phyloP scores from a whole-genome alignment of 1,140 invertebrate genomes.

The Nixonia krombeini region DNA sequence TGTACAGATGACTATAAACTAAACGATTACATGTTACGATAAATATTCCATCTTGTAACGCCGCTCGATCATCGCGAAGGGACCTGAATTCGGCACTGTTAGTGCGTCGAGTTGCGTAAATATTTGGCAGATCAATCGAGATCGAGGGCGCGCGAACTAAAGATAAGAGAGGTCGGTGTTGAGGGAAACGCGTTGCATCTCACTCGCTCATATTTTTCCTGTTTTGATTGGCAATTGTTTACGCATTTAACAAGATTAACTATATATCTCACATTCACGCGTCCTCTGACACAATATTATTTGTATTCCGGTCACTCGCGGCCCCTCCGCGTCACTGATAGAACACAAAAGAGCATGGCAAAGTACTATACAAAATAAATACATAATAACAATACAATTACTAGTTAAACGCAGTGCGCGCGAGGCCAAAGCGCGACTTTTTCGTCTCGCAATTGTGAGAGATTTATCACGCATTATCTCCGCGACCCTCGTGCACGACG shows the following conservation, averaged over 20 bases:
- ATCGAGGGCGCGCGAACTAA: conserved; percentile 21
- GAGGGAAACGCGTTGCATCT: conserved; percentile 23
- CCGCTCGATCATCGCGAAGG: conserved; percentile 35
- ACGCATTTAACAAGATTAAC: conserved; percentile 31
- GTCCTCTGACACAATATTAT: background rate
- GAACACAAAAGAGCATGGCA: conserved; percentile 47
- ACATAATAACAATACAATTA: conserved; percentile 56
- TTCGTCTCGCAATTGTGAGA: background rate
- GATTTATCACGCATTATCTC: background rate
- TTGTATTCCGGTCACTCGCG: conserved; percentile 8
- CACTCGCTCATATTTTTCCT: conserved; percentile 25
- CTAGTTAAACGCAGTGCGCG: conserved; percentile 27
- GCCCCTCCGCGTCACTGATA: conserved; percentile 30
- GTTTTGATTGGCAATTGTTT: conserved; percentile 52
- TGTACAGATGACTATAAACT: conserved; percentile 55
- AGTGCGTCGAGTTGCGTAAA: no score
- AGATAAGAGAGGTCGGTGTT: conserved; percentile 2
- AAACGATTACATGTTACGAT: conserved; percentile 63
- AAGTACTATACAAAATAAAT: conserved; percentile 69
- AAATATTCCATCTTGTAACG: conserved; percentile 47
- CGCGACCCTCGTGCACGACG: background rate
- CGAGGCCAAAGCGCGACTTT: conserved; percentile 17
- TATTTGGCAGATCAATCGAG: no score
- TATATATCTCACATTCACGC: conserved; percentile 18
- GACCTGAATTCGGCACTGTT: conserved; percentile 28